Evolutionary conservation across 2,888 invertebrate species (phyloP).

Genomic region (Monoplex corrugatus): DNA sequence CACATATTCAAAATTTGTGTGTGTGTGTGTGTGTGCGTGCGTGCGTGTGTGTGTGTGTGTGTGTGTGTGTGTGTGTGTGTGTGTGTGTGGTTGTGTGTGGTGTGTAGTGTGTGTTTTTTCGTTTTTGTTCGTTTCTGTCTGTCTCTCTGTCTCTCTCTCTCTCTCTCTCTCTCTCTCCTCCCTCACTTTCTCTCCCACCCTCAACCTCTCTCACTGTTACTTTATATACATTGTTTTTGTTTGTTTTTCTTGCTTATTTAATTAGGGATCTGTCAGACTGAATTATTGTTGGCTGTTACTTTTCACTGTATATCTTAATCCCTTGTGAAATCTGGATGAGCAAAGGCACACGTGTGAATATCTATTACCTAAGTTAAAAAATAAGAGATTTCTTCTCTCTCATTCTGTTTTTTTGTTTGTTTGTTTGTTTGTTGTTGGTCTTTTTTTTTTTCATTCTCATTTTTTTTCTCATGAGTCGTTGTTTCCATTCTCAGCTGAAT

Average conservation of each 20-base stretch:
- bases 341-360: too few species aligned
- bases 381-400: neutral
- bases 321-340: too few species aligned
- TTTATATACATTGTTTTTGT: neutral
- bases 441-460: neutral
- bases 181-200: neutral
- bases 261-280: too few species aligned
- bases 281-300: too few species aligned
- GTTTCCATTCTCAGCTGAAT: too few species aligned
- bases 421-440: neutral
- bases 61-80: neutral
- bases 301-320: too few species aligned
- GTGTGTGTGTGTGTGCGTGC: neutral
- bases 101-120: neutral
- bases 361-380: too few species aligned
- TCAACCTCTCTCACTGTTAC: neutral
- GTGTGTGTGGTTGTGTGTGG: neutral
- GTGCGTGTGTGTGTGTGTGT: neutral
- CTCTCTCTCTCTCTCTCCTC: neutral
- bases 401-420: too few species aligned
- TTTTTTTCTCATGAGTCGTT: neutral
- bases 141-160: neutral
- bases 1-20: neutral
- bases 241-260: neutral
- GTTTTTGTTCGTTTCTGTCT: neutral